Conservation (phyloP, 1,140 invertebrate genomes). For the honey bee (Apis mellifera) region DNA sequence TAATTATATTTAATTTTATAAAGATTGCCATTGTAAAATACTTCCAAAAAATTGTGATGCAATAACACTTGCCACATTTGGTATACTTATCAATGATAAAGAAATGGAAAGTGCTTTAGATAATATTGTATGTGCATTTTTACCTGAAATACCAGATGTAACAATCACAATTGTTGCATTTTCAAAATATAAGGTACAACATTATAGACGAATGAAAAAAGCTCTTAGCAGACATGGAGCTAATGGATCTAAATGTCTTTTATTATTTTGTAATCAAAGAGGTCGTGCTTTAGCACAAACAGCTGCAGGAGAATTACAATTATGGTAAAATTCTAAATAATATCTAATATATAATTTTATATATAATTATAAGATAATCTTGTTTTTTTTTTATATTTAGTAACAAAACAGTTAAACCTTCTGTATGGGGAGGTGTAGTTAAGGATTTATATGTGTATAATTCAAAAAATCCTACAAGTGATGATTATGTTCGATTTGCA, state of each 20-base stretch:
- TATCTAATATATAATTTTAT: conserved; percentile 20
- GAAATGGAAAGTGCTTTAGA: conserved; percentile 48
- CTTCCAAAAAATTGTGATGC: conserved; percentile 51
- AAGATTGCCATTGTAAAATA: conserved; percentile 58
- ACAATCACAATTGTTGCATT: conserved; percentile 14
- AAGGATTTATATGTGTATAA: conserved; percentile 57
- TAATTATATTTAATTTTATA: conserved; percentile 16
- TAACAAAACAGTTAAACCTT: conserved; percentile 44
- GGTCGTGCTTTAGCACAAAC: neutral
- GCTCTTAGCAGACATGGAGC: neutral
- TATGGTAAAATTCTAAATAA: conserved; percentile 43
- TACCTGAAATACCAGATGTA: conserved; percentile 68
- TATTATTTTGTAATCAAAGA: conserved; percentile 60
- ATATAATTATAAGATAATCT: conserved; percentile 11
- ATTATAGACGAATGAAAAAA: conserved; percentile 23
- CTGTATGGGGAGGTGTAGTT: conserved; percentile 73
- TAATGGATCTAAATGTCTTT: conserved; percentile 62
- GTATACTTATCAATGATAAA: conserved; percentile 49
- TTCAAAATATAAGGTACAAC: neutral
- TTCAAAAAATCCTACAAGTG: conserved; percentile 9
- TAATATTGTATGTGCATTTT: conserved; percentile 58
- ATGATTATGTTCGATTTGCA: conserved; percentile 30
- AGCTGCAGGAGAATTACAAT: conserved; percentile 39
- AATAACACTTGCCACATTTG: conserved; percentile 44
- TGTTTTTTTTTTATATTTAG: conserved; percentile 56